These are phyloP conservation scores for Tonatia bakeri DNA, from an alignment of 2,113 vertebrate genomes.

Conservation along the genomic window DNA sequence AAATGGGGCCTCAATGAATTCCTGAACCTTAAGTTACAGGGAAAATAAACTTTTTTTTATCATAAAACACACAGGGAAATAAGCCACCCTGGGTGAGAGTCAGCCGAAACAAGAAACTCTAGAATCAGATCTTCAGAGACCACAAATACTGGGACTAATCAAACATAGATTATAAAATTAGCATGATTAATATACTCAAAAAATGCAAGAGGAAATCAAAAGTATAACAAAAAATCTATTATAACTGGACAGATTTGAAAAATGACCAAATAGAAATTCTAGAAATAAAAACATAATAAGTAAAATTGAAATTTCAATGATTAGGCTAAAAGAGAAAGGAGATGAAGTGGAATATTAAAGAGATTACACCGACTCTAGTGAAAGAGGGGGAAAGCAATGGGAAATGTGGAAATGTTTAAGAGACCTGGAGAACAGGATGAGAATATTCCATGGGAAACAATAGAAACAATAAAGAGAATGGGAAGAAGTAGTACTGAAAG, in stretches of 20 bases:
- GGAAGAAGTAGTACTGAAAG: not conserved
- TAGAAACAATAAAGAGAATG: not conserved
- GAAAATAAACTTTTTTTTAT: conserved; percentile 11
- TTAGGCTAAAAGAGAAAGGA: not conserved
- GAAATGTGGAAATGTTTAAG: not conserved
- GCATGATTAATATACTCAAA: not conserved
- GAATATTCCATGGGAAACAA: not conserved
- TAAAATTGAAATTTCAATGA: not conserved
- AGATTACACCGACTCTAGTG: not conserved
- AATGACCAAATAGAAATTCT: conserved; percentile 2
- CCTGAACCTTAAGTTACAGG: not conserved
- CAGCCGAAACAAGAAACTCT: not conserved
- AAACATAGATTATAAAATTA: not conserved
- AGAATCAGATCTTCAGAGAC: not conserved
- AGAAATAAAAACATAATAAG: conserved; percentile 4
- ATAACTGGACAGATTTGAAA: not conserved
- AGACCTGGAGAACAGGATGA: not conserved
- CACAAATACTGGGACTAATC: not conserved
- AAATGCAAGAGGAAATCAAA: not conserved
- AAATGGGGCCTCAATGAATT: not conserved
- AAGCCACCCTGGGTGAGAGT: not conserved
- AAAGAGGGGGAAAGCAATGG: not conserved
- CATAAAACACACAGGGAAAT: conserved; percentile 33
- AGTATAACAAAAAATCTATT: not conserved
- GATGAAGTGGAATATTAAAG: not conserved